Evolutionary conservation across 2,797 vertebrate genomes (phyloP), one percentile per base, ranked within the genome.

Genomic region (Eulemur coronatus): DNA sequence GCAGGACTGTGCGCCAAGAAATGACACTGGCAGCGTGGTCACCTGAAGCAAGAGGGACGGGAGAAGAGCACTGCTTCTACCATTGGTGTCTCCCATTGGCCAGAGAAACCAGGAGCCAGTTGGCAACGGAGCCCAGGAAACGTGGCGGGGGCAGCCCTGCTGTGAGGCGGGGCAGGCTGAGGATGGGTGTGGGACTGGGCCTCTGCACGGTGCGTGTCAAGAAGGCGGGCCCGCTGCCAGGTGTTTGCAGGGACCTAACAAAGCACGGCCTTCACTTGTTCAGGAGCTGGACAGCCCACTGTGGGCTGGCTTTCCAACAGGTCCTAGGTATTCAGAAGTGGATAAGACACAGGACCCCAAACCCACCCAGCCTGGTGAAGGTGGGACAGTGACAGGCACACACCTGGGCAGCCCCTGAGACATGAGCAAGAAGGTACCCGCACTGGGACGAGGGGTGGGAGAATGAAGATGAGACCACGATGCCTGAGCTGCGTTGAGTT

Each of bases 171-270:
- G 43, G 7, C 50, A 26, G 35, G 33, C 7, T 14, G 8, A 30
- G n/a, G 28, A 30, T n/a, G 24, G 61, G 46, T 28, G 14, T 7
- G 41, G 43, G 50, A 38, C 72, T 2, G 57, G 69, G 61, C 67
- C 57, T 61, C 63, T n/a, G 35, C 0, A 0, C 12, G 0, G 22
- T 9, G 10, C 41, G 22, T 17, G 2, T 26, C 26, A 5, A 57
- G 22, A 69, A 22, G 2, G 4, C 11, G 1, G 0, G 13, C 20
- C 22, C 7, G 26, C 18, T 15, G 22, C 30, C 33, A 3, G 41
- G 11, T 17, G 20, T 82, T n/a, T 43, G 55, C n/a, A 4, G 2
- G n/a, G 55, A 24, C 2, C 2, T 10, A 2, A 0, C 0, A 8
- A 38, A 7, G 5, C 8, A 0, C 41, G 65, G 24, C 80, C 18